These are phyloP conservation scores for Pseudomugil gertrudae DNA, from an alignment of 2,797 vertebrate species.

Conservation along the genomic window DNA sequence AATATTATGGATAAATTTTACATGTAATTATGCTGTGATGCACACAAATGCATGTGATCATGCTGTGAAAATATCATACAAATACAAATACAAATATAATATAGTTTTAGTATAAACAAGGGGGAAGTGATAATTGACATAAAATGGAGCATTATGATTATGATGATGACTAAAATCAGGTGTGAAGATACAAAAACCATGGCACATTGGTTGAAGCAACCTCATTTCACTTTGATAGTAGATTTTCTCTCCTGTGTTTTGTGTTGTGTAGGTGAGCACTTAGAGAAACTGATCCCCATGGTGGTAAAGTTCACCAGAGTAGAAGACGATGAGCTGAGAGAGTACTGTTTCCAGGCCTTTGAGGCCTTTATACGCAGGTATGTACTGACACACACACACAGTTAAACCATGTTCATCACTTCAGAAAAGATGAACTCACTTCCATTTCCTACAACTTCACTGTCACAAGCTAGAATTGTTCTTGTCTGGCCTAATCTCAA, in stretches of 20 bases:
- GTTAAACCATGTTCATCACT: neutral
- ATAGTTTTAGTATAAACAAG: no score
- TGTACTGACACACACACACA: constrained; percentile 1
- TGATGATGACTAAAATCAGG: no score
- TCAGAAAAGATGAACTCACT: no score
- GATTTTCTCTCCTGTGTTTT: neutral
- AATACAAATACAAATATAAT: no score
- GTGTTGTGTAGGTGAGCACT: constrained; percentile 85
- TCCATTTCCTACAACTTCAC: no score
- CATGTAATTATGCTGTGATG: no score
- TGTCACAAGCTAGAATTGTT: neutral
- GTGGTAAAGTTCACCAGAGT: constrained; percentile 89
- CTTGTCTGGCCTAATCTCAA: neutral
- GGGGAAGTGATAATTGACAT: no score
- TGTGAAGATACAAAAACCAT: no score
- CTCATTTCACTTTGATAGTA: neutral
- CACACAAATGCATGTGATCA: no score
- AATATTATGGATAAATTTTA: no score
- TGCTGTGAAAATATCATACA: no score
- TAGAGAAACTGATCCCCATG: constrained; percentile 91
- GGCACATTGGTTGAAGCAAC: neutral
- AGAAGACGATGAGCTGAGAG: constrained; percentile 93
- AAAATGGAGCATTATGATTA: no score
- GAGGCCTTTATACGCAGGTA: constrained; percentile 94
- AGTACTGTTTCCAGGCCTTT: constrained; percentile 94